These are phyloP conservation scores for Tapirus indicus DNA, from an alignment of 2,797 vertebrate species.

Conservation along the genomic window DNA sequence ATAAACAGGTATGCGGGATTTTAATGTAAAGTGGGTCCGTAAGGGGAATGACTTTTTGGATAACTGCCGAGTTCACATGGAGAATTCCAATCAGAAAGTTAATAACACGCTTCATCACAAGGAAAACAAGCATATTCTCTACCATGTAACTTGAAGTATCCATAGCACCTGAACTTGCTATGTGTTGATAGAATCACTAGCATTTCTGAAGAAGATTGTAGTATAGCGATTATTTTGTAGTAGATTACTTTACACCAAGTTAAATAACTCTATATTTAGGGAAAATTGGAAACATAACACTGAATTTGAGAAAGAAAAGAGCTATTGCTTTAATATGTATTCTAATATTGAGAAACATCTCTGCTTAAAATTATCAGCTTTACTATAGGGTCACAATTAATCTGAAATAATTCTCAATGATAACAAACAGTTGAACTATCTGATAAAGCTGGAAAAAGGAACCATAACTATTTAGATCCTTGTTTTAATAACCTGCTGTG, in stretches of 20 bases:
- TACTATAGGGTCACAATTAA: constrained; percentile 35
- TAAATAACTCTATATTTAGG: not conserved
- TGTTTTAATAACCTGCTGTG: constrained; percentile 50
- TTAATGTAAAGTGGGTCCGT: not conserved
- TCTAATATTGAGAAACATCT: not conserved
- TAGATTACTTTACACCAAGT: not conserved
- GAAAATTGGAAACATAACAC: not conserved
- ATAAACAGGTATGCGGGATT: not conserved
- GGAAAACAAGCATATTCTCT: not conserved
- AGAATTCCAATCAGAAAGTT: not conserved
- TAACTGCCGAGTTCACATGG: not conserved
- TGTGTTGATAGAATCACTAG: not conserved
- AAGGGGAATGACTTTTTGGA: not conserved
- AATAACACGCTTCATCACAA: not conserved
- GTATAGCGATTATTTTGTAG: not conserved
- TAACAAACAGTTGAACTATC: not conserved
- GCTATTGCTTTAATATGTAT: not conserved
- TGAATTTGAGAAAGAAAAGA: not conserved
- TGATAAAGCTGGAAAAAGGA: constrained; percentile 35
- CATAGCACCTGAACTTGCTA: not conserved
- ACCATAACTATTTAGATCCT: constrained; percentile 41
- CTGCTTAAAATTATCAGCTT: constrained; percentile 8
- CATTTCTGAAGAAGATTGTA: not conserved
- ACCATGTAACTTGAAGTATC: not conserved
- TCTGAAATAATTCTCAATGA: constrained; percentile 52